These are phyloP conservation scores for Chloropsis cyanopogon DNA, from an alignment of 2,113 vertebrate genomes.

Conservation along the genomic window DNA sequence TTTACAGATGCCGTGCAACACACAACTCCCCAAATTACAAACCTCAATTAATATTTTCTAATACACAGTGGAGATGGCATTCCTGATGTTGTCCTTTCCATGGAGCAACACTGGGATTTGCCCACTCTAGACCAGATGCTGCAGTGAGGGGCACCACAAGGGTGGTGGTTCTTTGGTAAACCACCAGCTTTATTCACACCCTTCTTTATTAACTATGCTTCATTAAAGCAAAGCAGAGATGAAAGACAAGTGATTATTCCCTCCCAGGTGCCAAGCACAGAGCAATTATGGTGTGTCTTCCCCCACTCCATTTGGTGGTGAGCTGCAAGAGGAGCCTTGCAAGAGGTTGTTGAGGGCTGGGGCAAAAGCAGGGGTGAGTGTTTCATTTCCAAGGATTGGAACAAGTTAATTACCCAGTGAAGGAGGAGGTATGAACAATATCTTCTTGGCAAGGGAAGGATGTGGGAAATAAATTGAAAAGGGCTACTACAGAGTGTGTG, in stretches of 20 bases:
- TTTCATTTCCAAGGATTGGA: neutral
- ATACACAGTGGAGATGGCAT: neutral
- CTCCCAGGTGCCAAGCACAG: neutral
- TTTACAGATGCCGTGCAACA: neutral
- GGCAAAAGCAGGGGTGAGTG: neutral
- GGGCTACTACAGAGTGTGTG: neutral
- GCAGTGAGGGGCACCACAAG: neutral
- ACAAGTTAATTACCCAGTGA: neutral
- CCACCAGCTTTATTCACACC: neutral
- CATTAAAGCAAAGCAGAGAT: neutral
- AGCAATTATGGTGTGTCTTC: neutral
- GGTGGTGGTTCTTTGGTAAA: neutral
- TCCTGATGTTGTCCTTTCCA: neutral
- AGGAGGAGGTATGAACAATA: neutral
- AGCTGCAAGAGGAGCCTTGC: neutral
- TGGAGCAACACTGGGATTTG: neutral
- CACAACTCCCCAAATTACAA: neutral
- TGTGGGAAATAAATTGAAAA: conserved; percentile 23
- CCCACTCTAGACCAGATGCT: neutral
- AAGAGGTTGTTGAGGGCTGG: neutral
- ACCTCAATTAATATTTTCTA: neutral
- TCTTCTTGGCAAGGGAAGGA: neutral
- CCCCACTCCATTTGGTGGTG: neutral
- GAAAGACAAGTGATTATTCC: neutral
- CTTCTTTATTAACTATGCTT: neutral